Base-by-base conservation (phyloP, 2,797 vertebrate genomes). In the Pangasius mekongensis region DNA sequence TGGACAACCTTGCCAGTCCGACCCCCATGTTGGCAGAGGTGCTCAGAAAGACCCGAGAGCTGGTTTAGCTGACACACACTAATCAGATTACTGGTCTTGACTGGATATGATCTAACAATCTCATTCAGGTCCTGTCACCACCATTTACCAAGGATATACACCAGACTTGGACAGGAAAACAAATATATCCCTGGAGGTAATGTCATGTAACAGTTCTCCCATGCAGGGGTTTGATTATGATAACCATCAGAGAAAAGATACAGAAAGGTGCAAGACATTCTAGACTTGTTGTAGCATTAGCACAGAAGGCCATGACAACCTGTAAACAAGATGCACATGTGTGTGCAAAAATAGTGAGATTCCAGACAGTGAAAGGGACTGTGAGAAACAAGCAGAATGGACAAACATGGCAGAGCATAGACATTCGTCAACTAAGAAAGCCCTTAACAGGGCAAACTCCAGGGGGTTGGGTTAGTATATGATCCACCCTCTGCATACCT, bases 401-500 rank as follows among this genome's bases (percentile, higher is more conserved):
- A 67, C n/a, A 67, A 67, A n/a, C 24, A 47, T 47, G 43, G 7
- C 5, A 58, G 8, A 24, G 22, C n/a, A 71, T 9, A 71, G 30
- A 18, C 39, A 39, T 71, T 71, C 3, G 33, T 77, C 13, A 33
- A 52, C 39, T 74, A n/a, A 22, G 54, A 36, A 58, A 58, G n/a
- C 7, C 30, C 9, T n/a, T 30, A 80, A 58, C 20, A 24, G 30
- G 60, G 10, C 14, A 83, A 62, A 5, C 39, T 14, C 3, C 13
- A 39, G 60, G 24, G 54, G 27, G 39, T 33, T 10, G 47, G 27
- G 18, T 67, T 78, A 78, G 43, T 11, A 36, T 1, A 78, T 33
- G 36, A 76, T 47, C 27, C 8, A 58, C 91, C 94, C 88, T 92
- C 94, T 94, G 88, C 97, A 96, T 98, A 99, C 98, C 98, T 99